Base-by-base conservation (phyloP, 2,113 vertebrate genomes). In the Seriola dumerili region DNA sequence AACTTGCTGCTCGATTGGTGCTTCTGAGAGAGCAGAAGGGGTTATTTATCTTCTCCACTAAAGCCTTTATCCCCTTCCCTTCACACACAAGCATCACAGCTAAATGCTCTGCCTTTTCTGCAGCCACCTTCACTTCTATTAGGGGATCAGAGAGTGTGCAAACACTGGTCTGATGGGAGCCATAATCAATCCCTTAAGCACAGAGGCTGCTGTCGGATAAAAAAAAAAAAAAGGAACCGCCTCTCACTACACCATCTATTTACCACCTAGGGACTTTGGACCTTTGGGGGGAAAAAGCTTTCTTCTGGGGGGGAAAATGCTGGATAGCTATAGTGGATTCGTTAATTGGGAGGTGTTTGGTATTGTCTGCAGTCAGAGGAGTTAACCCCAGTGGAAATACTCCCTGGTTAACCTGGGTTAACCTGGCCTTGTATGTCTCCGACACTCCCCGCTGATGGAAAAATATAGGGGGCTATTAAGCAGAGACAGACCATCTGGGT, bases 181-280 rank as follows among this genome's bases (percentile, higher is more conserved):
- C 70, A 76, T 85, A 84, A 89, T 91, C 87, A 90, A 80, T 88
- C 77, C 82, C 72, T 84, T 80, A 66, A 85, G 57, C 69, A 81
- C 69, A 72, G 59, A 78, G 68, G 68, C 63, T 81, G 80, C 58
- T 55, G 71, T 32, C 46, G 46, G 58, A 65, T 76, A 2, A 50
- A 67, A 58, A 78, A 32, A 66, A 67, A 74, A 52, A 50, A 32
- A 38, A 38, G 16, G 32, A 25, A 50, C 40, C 4, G 1, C 46
- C 65, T 40, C 16, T 29, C 38, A 46, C 58, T 73, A 72, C 50
- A 64, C 66, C 50, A 63, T 75, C 72, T 40, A 76, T 85, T 79
- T 85, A 80, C 77, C 68, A 76, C 71, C 12, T 50, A 74, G 46
- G 23, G 38, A 69, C 58, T 76, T 55, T 0, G 19, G 40, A 67